Evolutionary conservation across 2,888 invertebrate genomes (phyloP), one percentile per base, ranked within the genome.

Genomic region (Sipha maydis): DNA sequence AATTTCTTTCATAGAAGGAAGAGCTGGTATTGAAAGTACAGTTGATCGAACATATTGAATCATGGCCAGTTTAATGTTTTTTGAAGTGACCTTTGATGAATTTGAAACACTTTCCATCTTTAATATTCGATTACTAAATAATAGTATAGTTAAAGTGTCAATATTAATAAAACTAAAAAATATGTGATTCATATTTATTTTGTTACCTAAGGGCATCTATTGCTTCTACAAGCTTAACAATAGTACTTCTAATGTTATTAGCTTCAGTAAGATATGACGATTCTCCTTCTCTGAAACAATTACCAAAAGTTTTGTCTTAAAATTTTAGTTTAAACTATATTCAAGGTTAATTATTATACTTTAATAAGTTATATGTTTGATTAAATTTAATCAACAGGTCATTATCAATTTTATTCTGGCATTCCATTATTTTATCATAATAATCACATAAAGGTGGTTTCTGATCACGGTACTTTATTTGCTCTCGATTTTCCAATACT

Each of bases 251-350:
- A 91, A 97, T 92, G 5, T 95, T 94, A 92, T 97, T 96, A 17
- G 97, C 97, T 91, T 98, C 97, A 54, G 95, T 93, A 86, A 98
- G 92, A 90, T 97, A 98, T 2, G 96, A 96, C 0, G 96, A 95
- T 92, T 99, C 98, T n/a, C 99, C 99, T 89, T 95, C 95, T 90
- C 96, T 94, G 91, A 90, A 92, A 91, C 89, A 69, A 75, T 31
- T 25, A 69, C 3, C 77, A 78, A 69, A 41, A 79, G 21, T 25
- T 19, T 31, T 14, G 17, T 61, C 28, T 48, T 3, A 28, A 41
- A 25, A 34, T 21, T 38, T 56, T 19, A 14, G 3, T 76, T 48
- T 69, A 41, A n/a, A 9, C 19, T 11, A 71, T 71, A 17, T 28
- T 31, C n/a, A 21, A 77, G 7, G 5, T 28, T 28, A 34, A 85